Evolutionary conservation across 23 tunicate genomes (phyloP).

Genomic region (Oikopleura albicans): DNA sequence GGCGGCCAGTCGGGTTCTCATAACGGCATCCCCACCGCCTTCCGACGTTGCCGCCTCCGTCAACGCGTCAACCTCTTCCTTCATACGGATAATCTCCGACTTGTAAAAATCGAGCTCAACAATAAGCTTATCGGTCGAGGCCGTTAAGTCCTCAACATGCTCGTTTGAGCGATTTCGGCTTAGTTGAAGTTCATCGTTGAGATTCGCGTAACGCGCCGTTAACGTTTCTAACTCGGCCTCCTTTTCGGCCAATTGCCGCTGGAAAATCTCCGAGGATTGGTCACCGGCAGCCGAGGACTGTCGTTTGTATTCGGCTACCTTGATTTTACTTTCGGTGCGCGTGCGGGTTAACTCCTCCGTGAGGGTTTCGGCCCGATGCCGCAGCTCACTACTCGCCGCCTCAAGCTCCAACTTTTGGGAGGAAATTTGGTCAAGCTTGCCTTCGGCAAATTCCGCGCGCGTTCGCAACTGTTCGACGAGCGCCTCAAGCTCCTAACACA

Average conservation of each 20-base stretch:
- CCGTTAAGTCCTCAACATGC: neutral
- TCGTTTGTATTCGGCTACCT: neutral
- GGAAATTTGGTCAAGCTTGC: slow-evolving; percentile 40
- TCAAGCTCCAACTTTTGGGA: slow-evolving; percentile 41
- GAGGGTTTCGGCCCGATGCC: slow-evolving; percentile 39
- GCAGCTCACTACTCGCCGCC: slow-evolving; percentile 24
- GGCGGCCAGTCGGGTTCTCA: neutral
- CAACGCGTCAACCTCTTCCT: neutral
- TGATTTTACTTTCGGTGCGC: neutral
- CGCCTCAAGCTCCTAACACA: slow-evolving; percentile 24
- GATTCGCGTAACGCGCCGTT: neutral
- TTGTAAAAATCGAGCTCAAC: neutral
- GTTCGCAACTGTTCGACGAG: slow-evolving; percentile 30
- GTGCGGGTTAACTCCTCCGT: neutral
- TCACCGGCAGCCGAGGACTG: neutral
- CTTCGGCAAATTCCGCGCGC: slow-evolving; percentile 35
- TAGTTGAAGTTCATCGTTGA: slow-evolving; percentile 13
- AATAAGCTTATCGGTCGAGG: neutral
- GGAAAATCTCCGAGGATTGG: neutral
- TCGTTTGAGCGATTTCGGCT: neutral
- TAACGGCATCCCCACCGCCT: slow-evolving; percentile 1
- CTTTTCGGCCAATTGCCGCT: neutral
- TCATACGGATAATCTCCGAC: neutral
- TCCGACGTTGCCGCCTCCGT: neutral
- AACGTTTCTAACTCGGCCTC: neutral